Base-by-base conservation (phyloP, 2,113 vertebrate genomes). In the Rhegmatorhina hoffmannsi region DNA sequence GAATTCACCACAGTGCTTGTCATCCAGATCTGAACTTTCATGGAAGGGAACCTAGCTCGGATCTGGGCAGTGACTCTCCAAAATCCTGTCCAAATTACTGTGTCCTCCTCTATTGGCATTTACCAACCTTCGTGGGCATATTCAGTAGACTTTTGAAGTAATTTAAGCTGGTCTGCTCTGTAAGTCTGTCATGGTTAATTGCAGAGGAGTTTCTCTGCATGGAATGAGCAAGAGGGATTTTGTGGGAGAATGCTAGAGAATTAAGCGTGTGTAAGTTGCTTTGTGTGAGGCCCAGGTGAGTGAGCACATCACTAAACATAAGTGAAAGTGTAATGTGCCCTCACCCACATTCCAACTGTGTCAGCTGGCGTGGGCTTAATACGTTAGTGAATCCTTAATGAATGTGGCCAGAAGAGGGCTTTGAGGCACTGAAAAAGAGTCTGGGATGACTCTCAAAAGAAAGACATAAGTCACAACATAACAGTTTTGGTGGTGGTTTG, bases 361-460 rank as follows among this genome's bases (percentile, higher is more conserved):
- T 77, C 68, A 68, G 25, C 25, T 63, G 21, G 10, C 0, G 2
- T 63, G 43, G 60, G 56, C 1, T 91, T 75, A 52, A 58, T 1
- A 64, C 50, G 69, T 73, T 13, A 84, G 68, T n/a, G 38, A 67
- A 55, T 80, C 64, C 69, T 55, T 90, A 74, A 78, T 63, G 52
- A 70, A n/a, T 9, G 68, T 70, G 86, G 68, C 86, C 83, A 87
- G 92, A 84, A 93, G 89, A 90, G 76, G 89, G 79, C 80, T 95
- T 88, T 63, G 73, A 84, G 83, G 86, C 76, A 80, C 47, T 47
- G 76, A 63, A 81, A 92, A 70, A 84, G 63, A 76, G 75, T 13
- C 40, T 52, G 56, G 33, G 62, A 75, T 85, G 85, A 80, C 63
- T 79, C 68, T 82, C 18, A 49, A 49, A 77, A 24, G 55, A 76